Percentiles rank a stretch among this genome's conserved stretches.
phyloP scores from a whole-genome alignment of 2,797 vertebrate genomes.

The Manis pentadactyla region DNA sequence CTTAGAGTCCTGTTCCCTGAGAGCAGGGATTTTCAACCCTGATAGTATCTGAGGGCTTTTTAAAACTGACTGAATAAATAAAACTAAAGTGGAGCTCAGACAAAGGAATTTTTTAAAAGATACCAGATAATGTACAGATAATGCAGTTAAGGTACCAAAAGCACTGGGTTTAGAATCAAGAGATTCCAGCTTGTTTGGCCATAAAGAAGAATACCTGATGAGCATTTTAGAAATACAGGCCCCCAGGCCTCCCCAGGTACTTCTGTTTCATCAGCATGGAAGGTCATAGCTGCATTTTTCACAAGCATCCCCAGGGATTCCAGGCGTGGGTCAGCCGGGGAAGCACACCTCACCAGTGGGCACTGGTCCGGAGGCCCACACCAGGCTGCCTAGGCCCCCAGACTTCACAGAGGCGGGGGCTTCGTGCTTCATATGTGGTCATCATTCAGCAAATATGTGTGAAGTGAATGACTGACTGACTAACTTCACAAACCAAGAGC shows the following conservation, averaged over 20 bases:
- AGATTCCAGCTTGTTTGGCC: not conserved
- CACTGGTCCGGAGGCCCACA: not conserved
- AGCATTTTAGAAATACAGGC: not conserved
- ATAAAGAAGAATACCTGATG: not conserved
- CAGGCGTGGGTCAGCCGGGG: not conserved
- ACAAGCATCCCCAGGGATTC: not conserved
- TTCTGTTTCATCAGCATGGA: not conserved
- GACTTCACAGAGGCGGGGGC: not conserved
- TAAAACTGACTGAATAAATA: not conserved
- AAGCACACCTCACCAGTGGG: not conserved
- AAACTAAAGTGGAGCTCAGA: not conserved
- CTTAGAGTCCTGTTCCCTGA: not conserved
- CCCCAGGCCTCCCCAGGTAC: rapidly evolving
- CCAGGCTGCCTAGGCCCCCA: not conserved
- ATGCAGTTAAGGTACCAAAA: not conserved
- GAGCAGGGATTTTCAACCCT: not conserved
- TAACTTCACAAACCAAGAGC: conserved; percentile 42
- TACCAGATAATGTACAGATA: not conserved
- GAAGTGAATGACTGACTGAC: not conserved
- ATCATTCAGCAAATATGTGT: not conserved
- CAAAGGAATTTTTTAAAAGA: not conserved
- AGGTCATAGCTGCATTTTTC: not conserved
- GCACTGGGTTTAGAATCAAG: not conserved
- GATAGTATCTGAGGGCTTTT: not conserved
- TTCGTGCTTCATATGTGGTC: not conserved